Evolutionary conservation across 2,113 vertebrate species (phyloP), one percentile per base, ranked within the genome.

Genomic region (Malurus cyaneus): DNA sequence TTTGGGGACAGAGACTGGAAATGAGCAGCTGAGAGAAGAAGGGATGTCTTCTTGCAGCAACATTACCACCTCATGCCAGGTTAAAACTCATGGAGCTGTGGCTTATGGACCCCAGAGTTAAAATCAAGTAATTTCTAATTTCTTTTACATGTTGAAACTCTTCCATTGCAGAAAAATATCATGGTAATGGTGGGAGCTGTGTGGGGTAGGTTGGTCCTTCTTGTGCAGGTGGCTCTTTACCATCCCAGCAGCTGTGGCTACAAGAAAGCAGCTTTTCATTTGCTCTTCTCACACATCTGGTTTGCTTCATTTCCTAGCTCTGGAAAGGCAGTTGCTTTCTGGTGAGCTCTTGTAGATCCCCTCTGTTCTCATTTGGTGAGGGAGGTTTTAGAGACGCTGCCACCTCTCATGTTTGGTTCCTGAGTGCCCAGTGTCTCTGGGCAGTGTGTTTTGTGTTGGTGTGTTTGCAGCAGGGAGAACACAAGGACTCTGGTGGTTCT

Each of bases 401-500:
- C 18, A 28, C 12, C 34, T 77, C 47, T 28, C 0, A 0, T 70
- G 12, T 42, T 53, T 39, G 49, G 24, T 46, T 41, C 0, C 0
- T 1, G 1, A 14, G 6, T 32, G 54, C 44, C 42, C 36, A 15
- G 32, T 59, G 53, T 42, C 31, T 60, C n/a, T 25, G 47, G 20
- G 50, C 2, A 2, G 44, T 8, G 10, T 23, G 31, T 21, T 39
- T 49, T 7, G 11, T 47, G 28, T 2, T 1, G 10, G 23, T 25
- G 46, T 29, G 66, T 29, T 26, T 0, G 2, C 56, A 56, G n/a
- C 9, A 14, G 67, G 47, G 32, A 53, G 20, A 26, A 61, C 1
- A 6, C 2, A 6, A 50, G 39, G 28, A 67, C 18, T 36, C 69
- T 36, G 56, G 12, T 70, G 24, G 11, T 52, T 76, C 41, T 71